A percentile compares a stretch with the other conserved stretches of the same genome.
Conservation (phyloP, 2,113 vertebrate species). For the Chrysochloris asiatica region DNA sequence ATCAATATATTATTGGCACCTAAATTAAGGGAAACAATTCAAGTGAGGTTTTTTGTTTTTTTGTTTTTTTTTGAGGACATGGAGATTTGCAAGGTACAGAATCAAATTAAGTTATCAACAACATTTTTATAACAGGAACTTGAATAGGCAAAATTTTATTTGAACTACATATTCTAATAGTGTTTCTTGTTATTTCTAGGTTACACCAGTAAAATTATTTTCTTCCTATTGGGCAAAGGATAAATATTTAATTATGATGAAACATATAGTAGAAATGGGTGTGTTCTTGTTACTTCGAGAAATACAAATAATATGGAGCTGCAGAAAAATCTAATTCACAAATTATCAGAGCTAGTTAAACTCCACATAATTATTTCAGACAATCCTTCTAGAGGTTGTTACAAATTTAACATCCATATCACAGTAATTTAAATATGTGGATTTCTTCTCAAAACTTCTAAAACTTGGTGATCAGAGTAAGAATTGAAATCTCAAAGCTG, state of each 20-base stretch:
- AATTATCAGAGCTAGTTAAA: background rate
- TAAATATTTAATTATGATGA: background rate
- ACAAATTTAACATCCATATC: background rate
- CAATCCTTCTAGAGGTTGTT: background rate
- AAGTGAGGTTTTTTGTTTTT: no score
- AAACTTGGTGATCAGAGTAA: background rate
- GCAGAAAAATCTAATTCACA: background rate
- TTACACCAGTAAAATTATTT: background rate
- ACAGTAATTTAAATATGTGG: background rate
- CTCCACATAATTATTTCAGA: background rate
- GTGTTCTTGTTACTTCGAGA: background rate
- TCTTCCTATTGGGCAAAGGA: background rate
- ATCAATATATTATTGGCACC: constrained; percentile 37
- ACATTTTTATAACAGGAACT: constrained; percentile 12
- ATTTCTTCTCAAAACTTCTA: background rate
- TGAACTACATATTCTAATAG: background rate
- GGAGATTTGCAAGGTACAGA: background rate
- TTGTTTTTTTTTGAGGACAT: constrained; percentile 22
- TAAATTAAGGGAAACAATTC: constrained; percentile 39
- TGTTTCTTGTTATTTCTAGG: background rate
- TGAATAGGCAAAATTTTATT: background rate
- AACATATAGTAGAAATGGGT: background rate
- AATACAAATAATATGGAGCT: background rate
- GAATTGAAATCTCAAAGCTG: constrained; percentile 12
- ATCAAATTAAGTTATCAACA: background rate